phyloP scores from a whole-genome alignment of 35 echinoderm and acorn worm species.

The Lytechinus pictus region DNA sequence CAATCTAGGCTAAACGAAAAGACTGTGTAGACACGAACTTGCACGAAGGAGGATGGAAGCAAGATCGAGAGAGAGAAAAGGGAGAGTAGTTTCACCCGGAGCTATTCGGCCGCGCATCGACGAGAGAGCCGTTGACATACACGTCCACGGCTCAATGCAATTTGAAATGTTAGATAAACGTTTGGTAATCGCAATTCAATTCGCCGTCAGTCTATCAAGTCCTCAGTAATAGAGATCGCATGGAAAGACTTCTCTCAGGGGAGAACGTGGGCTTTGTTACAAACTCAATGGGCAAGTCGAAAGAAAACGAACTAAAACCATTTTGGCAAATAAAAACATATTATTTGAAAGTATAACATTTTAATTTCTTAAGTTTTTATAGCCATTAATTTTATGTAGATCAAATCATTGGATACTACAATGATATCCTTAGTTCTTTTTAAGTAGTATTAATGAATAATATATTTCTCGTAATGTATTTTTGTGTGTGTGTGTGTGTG shows the following conservation, averaged over 20 bases:
- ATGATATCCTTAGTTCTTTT: background rate
- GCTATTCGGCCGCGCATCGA: conserved; percentile 3
- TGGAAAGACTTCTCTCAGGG: background rate
- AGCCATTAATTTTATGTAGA: background rate
- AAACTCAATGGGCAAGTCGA: background rate
- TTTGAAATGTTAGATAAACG: conserved; percentile 55
- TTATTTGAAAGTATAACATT: background rate
- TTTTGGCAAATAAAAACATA: background rate
- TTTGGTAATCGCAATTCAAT: conserved; percentile 44
- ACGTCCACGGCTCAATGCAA: conserved; percentile 46
- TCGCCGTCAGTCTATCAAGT: conserved; percentile 47
- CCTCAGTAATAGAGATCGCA: conserved; percentile 43
- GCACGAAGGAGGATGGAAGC: background rate
- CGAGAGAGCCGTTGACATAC: conserved; percentile 33
- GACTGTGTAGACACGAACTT: background rate
- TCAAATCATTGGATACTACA: background rate
- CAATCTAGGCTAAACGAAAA: conserved; percentile 24
- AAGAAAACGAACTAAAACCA: background rate
- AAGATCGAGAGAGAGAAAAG: background rate
- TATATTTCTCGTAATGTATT: no score
- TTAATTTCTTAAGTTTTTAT: background rate
- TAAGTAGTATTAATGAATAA: background rate
- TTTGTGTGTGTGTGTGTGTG: no score
- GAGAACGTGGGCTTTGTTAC: background rate
- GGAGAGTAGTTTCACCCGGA: background rate